Percentiles rank a stretch among this genome's conserved stretches.
Evolutionary conservation across 2,888 invertebrate species (phyloP).

Genomic region (Sipha maydis): DNA sequence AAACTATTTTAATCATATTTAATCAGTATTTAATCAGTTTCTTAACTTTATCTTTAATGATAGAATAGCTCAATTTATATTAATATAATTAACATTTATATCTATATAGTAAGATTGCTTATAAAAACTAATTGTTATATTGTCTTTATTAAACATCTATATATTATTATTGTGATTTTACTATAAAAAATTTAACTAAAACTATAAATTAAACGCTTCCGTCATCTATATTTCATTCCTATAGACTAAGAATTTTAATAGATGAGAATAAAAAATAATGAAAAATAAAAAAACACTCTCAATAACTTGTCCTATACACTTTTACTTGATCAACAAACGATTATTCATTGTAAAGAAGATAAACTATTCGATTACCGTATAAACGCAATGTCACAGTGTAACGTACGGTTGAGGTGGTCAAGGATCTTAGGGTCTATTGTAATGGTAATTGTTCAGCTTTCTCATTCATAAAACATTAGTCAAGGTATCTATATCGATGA

Average conservation of each 20-base stretch:
- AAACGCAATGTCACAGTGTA: slow-evolving; percentile 26
- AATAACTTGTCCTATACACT: slow-evolving; percentile 1
- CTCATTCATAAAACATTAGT: slow-evolving; percentile 57
- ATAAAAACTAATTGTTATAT: too few relatives aligned
- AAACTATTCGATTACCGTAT: slow-evolving; percentile 29
- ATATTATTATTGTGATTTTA: too few relatives aligned
- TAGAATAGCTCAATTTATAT: too few relatives aligned
- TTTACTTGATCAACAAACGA: slow-evolving; percentile 28
- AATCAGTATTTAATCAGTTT: too few relatives aligned
- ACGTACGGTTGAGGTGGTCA: slow-evolving; percentile 38
- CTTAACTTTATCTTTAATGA: too few relatives aligned
- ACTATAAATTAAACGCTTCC: too few relatives aligned
- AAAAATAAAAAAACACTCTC: slow-evolving; percentile 1
- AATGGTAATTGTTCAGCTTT: slow-evolving; percentile 45
- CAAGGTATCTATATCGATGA: slow-evolving; percentile 13
- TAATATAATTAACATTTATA: too few relatives aligned
- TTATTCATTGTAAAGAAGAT: slow-evolving; percentile 21
- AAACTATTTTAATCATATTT: too few relatives aligned
- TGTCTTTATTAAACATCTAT: too few relatives aligned
- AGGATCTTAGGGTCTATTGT: slow-evolving; percentile 47
- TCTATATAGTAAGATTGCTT: too few relatives aligned
- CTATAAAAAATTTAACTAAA: too few relatives aligned
- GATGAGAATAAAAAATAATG: background rate
- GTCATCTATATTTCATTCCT: background rate
- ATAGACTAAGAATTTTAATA: background rate